Conservation (phyloP, 1,140 invertebrate genomes). For the Drosophila tani region DNA sequence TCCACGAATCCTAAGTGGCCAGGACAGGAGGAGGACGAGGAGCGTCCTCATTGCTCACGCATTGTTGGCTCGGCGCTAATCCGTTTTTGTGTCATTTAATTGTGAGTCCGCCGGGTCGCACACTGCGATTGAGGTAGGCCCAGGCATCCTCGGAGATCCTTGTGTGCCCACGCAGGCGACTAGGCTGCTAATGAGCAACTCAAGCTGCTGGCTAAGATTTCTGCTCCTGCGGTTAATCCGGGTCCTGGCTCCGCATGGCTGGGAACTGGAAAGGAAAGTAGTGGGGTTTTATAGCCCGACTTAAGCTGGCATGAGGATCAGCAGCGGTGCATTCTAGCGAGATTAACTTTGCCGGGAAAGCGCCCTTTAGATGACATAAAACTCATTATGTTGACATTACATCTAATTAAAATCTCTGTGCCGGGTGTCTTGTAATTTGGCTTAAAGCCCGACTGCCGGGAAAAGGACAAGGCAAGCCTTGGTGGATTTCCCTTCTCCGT, state of each 20-base stretch:
- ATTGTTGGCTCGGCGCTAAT: constrained; percentile 65
- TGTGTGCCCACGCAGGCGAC: constrained; percentile 36
- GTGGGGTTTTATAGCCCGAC: constrained; percentile 5
- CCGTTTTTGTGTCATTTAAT: constrained; percentile 55
- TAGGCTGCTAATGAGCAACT: constrained; percentile 66
- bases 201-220: constrained; percentile 24
- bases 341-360: constrained; percentile 24
- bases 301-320: constrained; percentile 13
- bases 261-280: background rate
- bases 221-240: constrained; percentile 27
- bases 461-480: constrained; percentile 5
- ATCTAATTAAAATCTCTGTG: constrained; percentile 71
- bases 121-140: constrained; percentile 38
- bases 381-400: constrained; percentile 70
- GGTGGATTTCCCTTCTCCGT: background rate
- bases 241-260: constrained; percentile 2
- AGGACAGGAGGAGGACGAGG: constrained; percentile 11
- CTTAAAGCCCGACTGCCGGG: constrained; percentile 25
- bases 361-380: constrained; percentile 39
- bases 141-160: constrained; percentile 24
- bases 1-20: constrained; percentile 55
- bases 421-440: constrained; percentile 50
- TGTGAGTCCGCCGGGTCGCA: constrained; percentile 16
- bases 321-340: constrained; percentile 14
- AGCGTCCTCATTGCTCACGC: constrained; percentile 46